Conservation (phyloP, 2,888 invertebrate species). For the Alentia gelatinosa region DNA sequence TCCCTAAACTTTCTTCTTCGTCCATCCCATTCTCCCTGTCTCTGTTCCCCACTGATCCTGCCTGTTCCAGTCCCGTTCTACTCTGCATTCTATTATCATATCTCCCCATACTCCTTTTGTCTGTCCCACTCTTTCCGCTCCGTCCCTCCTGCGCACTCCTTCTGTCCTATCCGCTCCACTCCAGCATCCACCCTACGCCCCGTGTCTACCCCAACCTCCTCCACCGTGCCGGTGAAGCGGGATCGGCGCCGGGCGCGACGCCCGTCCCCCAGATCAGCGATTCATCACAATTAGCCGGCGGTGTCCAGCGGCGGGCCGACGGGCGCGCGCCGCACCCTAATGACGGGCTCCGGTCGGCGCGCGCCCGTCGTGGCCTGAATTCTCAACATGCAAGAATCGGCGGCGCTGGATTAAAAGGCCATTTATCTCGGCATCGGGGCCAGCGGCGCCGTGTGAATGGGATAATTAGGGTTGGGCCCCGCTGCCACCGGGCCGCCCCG, state of each 20-base stretch:
- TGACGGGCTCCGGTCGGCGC: background rate
- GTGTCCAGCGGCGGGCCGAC: background rate
- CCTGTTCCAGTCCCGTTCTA: too few relatives aligned
- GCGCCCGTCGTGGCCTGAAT: conserved; percentile 44
- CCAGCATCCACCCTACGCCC: too few relatives aligned
- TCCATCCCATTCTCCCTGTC: too few relatives aligned
- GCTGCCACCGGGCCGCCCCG: conserved; percentile 11
- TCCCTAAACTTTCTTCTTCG: too few relatives aligned
- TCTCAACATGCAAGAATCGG: conserved; percentile 53
- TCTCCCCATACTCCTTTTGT: background rate
- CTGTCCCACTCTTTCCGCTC: background rate
- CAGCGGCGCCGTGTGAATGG: conserved; percentile 54
- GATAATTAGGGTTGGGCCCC: conserved; percentile 58
- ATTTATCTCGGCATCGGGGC: conserved; percentile 57
- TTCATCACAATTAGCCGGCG: conserved; percentile 46
- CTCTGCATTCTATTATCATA: background rate
- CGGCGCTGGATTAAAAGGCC: conserved; percentile 57
- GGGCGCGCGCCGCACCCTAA: conserved; percentile 38
- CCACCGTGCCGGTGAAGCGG: too few relatives aligned
- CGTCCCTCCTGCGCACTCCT: background rate
- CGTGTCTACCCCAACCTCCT: too few relatives aligned
- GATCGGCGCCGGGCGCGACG: background rate
- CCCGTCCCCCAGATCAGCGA: conserved; percentile 25
- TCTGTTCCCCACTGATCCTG: too few relatives aligned
- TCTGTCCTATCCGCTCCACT: too few relatives aligned